Percentiles rank a stretch among this genome's conserved stretches.
phyloP scores from a whole-genome alignment of 35 echinoderm and acorn worm species.

The Acanthaster planci region DNA sequence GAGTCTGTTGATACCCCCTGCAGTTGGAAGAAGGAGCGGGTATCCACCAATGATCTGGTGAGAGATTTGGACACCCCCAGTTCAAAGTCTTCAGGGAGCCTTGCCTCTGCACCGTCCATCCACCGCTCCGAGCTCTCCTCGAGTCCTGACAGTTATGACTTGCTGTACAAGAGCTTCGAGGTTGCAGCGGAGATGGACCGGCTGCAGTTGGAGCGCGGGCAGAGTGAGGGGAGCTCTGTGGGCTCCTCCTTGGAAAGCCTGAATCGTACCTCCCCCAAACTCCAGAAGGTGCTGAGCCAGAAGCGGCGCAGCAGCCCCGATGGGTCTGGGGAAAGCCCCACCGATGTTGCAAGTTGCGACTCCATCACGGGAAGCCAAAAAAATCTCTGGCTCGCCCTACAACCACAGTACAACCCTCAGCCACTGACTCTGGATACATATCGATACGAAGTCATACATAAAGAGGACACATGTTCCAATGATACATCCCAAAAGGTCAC shows the following conservation, averaged over 20 bases:
- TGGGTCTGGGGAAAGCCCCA: constrained; percentile 18
- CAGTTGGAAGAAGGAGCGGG: constrained; percentile 37
- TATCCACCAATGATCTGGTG: constrained; percentile 24
- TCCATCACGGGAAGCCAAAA: background rate
- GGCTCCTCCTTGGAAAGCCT: constrained; percentile 49
- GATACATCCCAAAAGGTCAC: constrained; percentile 39
- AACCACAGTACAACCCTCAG: background rate
- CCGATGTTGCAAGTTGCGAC: background rate
- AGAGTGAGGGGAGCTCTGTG: constrained; percentile 28
- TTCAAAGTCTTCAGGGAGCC: constrained; percentile 48
- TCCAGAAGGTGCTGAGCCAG: constrained; percentile 54
- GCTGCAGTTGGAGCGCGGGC: constrained; percentile 50
- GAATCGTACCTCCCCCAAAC: constrained; percentile 57
- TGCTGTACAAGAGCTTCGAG: constrained; percentile 96
- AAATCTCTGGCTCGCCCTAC: background rate
- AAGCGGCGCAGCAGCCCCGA: constrained; percentile 23
- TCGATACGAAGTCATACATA: background rate
- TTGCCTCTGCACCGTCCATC: constrained; percentile 45
- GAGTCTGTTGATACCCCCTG: constrained; percentile 25
- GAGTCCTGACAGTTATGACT: constrained; percentile 90
- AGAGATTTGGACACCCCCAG: constrained; percentile 34
- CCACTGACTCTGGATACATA: background rate
- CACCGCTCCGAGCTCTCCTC: constrained; percentile 75
- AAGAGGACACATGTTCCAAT: background rate
- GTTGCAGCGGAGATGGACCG: constrained; percentile 74